A percentile compares a stretch with the other conserved stretches of the same genome.
These are phyloP conservation scores for Metellina segmentata DNA, from an alignment of 2,888 invertebrate species.

Conservation along the genomic window DNA sequence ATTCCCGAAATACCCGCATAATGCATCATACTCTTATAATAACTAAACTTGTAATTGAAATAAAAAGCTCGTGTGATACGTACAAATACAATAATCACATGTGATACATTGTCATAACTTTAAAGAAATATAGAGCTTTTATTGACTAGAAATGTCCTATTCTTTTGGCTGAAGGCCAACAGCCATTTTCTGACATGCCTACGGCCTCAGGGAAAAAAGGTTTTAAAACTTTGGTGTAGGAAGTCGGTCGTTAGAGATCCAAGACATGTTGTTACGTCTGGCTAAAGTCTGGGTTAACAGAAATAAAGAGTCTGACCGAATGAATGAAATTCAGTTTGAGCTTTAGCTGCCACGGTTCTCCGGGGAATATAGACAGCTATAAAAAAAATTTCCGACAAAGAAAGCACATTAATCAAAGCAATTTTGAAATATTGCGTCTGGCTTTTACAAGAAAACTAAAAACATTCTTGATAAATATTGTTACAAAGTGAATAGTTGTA, in stretches of 20 bases:
- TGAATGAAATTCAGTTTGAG: neutral
- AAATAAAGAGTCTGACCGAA: neutral
- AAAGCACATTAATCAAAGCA: neutral
- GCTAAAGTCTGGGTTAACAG: neutral
- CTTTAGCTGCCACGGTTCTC: neutral
- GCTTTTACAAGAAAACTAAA: neutral
- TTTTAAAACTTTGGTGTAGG: neutral
- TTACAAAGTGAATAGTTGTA: neutral
- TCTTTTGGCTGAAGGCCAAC: neutral
- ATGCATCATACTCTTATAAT: too few species aligned
- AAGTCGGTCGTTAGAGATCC: neutral
- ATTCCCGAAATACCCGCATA: too few species aligned
- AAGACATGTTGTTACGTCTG: neutral
- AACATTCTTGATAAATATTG: neutral
- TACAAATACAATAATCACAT: neutral
- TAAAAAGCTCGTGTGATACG: too few species aligned
- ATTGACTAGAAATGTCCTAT: neutral
- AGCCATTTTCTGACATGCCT: neutral
- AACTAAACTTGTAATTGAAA: too few species aligned
- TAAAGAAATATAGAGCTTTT: neutral
- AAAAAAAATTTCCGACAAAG: neutral
- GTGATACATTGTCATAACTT: neutral
- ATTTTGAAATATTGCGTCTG: neutral
- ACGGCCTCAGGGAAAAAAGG: neutral
- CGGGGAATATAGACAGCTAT: neutral